Base-by-base conservation (phyloP, 2,113 vertebrate genomes). In the Monopterus albus region DNA sequence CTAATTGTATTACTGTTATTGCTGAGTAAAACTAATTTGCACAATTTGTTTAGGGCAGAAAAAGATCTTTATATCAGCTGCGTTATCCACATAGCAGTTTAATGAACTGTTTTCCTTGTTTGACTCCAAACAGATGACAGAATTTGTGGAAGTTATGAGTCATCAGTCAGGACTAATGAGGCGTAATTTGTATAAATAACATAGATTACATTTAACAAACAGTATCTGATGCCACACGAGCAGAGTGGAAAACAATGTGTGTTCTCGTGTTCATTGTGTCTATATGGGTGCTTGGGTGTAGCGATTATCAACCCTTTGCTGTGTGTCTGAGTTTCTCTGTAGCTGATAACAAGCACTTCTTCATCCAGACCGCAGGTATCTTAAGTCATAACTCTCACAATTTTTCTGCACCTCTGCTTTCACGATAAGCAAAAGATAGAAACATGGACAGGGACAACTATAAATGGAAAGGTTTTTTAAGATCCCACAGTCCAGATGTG, bases 391-490 rank as follows among this genome's bases (percentile, higher is more conserved):
- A 85, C 75, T 88, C 84, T 85, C 66, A 89, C 74, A 74, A n/a
- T 65, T 80, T 85, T 63, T 79, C 56, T 68, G 56, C 71, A 87
- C 71, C 71, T 86, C 82, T 68, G 71, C n/a, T 82, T 86, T 64
- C 49, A 81, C 36, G 59, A 86, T 79, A 1, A 33, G 49, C 81
- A 59, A 74, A 64, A 86, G 88, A 89, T 87, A 91, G 90, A 88
- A 84, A 59, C 60, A 35, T 31, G 23, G 35, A 53, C 36, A 47
- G 57, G 23, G 78, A 85, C 47, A 71, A 50, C 91, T 92, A 91
- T 92, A 91, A 90, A 92, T 91, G 91, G 91, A 85, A 82, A 87
- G 5, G 62, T 35, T 84, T 72, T 51, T 78, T 59, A 75, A 63
- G 23, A 65, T 84, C 71, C 65, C 60, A 61, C 36, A 72, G 66